Evolutionary conservation across 2,797 vertebrate species (phyloP).

Genomic region (Hippocampus kuda): DNA sequence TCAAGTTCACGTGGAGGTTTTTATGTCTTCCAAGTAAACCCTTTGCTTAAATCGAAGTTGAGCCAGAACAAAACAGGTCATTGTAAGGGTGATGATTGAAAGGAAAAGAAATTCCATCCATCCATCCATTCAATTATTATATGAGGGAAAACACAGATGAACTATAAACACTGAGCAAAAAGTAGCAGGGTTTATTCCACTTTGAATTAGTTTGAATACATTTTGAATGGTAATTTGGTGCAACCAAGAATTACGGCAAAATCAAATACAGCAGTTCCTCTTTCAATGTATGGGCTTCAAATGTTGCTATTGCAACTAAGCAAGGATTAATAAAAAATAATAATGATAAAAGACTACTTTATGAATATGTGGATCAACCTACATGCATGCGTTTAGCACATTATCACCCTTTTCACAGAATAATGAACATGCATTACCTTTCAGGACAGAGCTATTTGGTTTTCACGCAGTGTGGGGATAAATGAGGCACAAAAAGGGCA

Average conservation of each 20-base stretch:
- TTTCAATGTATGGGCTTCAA: background rate
- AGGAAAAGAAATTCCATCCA: background rate
- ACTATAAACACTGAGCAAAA: too few relatives aligned
- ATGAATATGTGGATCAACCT: background rate
- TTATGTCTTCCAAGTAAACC: background rate
- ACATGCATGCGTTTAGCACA: background rate
- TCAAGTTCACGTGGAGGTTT: background rate
- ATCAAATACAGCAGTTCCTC: too few relatives aligned
- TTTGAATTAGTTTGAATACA: too few relatives aligned
- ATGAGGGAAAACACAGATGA: too few relatives aligned
- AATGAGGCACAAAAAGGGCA: constrained; percentile 36
- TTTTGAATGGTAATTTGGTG: too few relatives aligned
- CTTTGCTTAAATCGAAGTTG: background rate
- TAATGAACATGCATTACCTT: background rate
- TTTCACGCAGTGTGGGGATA: constrained; percentile 24
- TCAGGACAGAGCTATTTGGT: constrained; percentile 19
- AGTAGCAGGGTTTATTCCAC: too few relatives aligned
- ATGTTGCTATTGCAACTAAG: background rate
- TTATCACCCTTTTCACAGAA: constrained; percentile 23
- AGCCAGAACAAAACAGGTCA: background rate
- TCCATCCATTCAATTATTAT: too few relatives aligned
- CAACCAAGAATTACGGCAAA: too few relatives aligned
- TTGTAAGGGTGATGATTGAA: background rate
- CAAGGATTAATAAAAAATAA: background rate
- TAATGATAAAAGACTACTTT: background rate